Evolutionary conservation across 2,113 vertebrate genomes (phyloP), one percentile per base, ranked within the genome.

Genomic region (Chauna torquata): DNA sequence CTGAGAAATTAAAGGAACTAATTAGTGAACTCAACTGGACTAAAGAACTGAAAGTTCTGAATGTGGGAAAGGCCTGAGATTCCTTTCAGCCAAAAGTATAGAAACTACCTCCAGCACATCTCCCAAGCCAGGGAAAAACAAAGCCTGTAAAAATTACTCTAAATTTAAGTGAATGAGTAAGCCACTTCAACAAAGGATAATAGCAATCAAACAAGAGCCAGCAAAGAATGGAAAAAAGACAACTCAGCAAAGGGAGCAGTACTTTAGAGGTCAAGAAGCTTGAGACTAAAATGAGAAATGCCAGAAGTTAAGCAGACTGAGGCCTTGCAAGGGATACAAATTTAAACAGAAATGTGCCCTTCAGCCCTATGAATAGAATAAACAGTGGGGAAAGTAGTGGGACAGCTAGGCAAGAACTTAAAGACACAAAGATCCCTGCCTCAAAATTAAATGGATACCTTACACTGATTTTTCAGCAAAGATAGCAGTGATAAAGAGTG

Each of bases 21-120:
- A 95, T 96, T 95, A 93, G 92, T 8, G 18, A 80, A 65, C 54
- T 80, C 82, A 72, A 71, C 54, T 94, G 92, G 93, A 66, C 82
- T 80, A 77, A 94, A 94, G 76, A 76, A 80, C 36, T 77, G 90
- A 86, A 94, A 95, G 45, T 50, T 9, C 1, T 62, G 24, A 94
- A 82, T 90, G 57, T 72, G 71, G 30, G 54, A 94, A 96, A 88
- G 40, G 66, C 23, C 62, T 77, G 66, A 32, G 18, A 93, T 74
- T 88, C 59, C 69, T 88, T 93, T 92, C 58, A 88, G 62, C 45
- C 45, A 65, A 15, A 91, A 93, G 36, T 49, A 54, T 42, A 91
- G 62, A 80, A 95, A 93, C 17, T 45, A 87, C 44, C 27, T 91
- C 36, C 61, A 95, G 57, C 28, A 77, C 27, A 42, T 38, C 40